phyloP scores from a whole-genome alignment of 2,797 vertebrate species.

The Novumbra hubbsi region DNA sequence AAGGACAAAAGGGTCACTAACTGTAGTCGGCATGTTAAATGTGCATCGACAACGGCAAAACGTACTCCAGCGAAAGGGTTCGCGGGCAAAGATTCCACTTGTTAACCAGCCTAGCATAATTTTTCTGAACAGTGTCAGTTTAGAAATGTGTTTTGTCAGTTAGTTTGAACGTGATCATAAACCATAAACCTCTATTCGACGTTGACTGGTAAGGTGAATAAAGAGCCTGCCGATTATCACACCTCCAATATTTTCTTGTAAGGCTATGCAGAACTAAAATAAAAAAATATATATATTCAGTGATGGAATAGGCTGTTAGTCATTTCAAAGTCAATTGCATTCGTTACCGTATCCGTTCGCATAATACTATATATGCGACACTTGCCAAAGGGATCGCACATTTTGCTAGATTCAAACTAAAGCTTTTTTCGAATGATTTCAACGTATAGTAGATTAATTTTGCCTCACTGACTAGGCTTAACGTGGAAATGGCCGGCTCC shows the following conservation, averaged over 20 bases:
- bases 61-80: conserved; percentile 11
- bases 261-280: background rate
- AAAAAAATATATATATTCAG: background rate
- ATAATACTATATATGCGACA: conserved; percentile 22
- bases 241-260: background rate
- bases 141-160: conserved; percentile 5
- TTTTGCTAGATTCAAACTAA: conserved; percentile 26
- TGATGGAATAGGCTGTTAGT: conserved; percentile 9
- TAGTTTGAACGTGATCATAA: background rate
- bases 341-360: conserved; percentile 15
- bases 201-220: background rate
- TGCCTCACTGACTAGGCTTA: conserved; percentile 9
- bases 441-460: conserved; percentile 15
- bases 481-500: conserved; percentile 47
- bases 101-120: background rate
- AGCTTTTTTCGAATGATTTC: conserved; percentile 33
- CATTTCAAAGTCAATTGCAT: conserved; percentile 2
- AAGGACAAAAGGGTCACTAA: conserved; percentile 27
- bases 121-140: conserved; percentile 1
- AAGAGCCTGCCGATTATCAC: background rate
- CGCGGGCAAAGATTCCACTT: conserved; percentile 1
- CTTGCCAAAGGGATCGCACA: conserved; percentile 34
- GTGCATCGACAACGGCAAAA: conserved; percentile 14
- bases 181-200: background rate
- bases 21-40: conserved; percentile 21